Evolutionary conservation across 2,113 vertebrate genomes (phyloP), one percentile per base, ranked within the genome.

Genomic region (Rhabdornis inornatus): DNA sequence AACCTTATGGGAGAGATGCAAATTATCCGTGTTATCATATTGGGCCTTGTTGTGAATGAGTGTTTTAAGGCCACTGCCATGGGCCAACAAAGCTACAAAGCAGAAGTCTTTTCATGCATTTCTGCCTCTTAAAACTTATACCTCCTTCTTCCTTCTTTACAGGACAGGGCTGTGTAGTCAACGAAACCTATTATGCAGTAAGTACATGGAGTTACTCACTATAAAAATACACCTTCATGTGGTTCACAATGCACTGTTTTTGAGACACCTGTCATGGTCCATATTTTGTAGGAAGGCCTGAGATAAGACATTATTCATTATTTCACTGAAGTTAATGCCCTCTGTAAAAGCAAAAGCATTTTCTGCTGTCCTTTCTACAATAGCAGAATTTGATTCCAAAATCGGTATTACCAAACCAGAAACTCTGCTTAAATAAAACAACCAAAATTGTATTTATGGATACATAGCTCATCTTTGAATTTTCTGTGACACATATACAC

Each of bases 131-230:
- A 71, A 93, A 92, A 53, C 49, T 86, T 80, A 42, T 6, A 65
- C 8, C 6, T 83, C 11, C 39, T 94, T 69, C 25, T 83, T 95
- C 39, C 22, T 87, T 83, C 52, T 77, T 96, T 72, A 74, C 80
- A 95, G 65, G 56, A 84, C 79, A 57, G 15, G 96, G 97, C 24
- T 97, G 97, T 45, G 52, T 96, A 53, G 83, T 93, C 92, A 91
- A 96, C 5, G 84, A 77, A 59, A 96, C 74, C 33, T 95, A 96
- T 81, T 97, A 97, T 39, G 49, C 80, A 33, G 97, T 97, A 96
- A 96, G 97, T 97, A 91, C 40, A 78, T 18, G 74, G 28, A 79
- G 44, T 47, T 55, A 78, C 15, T 81, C 25, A n/a, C 20, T 92
- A 16, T 61, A 83, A 75, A 66, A 95, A 74, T 44, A 31, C 5